These are phyloP conservation scores for Rhamnusium bicolor DNA, from an alignment of 2,888 invertebrate species.

Conservation along the genomic window DNA sequence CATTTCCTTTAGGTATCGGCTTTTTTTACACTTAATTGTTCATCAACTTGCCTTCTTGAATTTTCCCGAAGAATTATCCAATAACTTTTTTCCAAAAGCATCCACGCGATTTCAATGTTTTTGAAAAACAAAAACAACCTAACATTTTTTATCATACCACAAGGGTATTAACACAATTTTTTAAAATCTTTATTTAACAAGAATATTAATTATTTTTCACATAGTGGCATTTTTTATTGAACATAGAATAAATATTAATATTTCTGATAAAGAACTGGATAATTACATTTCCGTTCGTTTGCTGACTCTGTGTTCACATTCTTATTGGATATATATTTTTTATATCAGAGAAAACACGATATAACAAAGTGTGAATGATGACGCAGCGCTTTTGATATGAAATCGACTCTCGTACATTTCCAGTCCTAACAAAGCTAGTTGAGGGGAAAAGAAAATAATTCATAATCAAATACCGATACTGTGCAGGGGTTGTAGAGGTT, in stretches of 20 bases:
- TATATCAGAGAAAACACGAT: not conserved
- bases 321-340: constrained; percentile 2
- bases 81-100: too few relatives aligned
- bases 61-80: too few relatives aligned
- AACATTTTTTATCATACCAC: too few relatives aligned
- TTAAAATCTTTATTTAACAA: too few relatives aligned
- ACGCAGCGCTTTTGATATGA: not conserved
- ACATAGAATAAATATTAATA: not conserved
- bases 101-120: too few relatives aligned
- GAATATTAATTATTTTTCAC: not conserved
- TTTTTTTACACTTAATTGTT: too few relatives aligned
- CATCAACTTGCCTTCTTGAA: too few relatives aligned
- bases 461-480: constrained; percentile 16
- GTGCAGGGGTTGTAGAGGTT: constrained; percentile 8
- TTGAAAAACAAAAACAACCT: too few relatives aligned
- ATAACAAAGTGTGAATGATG: not conserved
- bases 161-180: too few relatives aligned
- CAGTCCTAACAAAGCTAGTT: constrained; percentile 6
- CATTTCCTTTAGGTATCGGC: too few relatives aligned
- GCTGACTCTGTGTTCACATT: not conserved
- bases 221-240: not conserved
- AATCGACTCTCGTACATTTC: not conserved
- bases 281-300: not conserved
- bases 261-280: not conserved
- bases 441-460: constrained; percentile 11